These are phyloP conservation scores for Ceyx margarethae DNA, from an alignment of 2,113 vertebrate species.

Conservation along the genomic window DNA sequence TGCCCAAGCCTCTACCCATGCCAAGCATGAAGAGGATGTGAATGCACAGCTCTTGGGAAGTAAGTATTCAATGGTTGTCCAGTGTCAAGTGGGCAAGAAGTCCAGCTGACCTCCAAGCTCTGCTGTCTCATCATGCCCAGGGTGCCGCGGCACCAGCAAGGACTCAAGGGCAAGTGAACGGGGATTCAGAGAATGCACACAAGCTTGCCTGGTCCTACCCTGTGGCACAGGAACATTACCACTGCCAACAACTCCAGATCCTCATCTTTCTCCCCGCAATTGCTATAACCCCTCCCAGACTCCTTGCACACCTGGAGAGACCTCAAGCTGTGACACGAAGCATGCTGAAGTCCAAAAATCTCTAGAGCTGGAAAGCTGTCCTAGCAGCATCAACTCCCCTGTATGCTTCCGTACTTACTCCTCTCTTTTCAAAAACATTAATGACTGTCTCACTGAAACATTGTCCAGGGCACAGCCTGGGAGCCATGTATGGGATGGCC, in stretches of 20 bases:
- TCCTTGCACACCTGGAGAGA: no score
- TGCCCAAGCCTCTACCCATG: not conserved
- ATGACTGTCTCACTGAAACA: not conserved
- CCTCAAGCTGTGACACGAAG: not conserved
- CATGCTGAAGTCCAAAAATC: not conserved
- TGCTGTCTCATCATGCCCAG: not conserved
- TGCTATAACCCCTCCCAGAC: no score
- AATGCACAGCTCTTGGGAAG: not conserved
- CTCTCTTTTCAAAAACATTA: not conserved
- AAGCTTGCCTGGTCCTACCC: not conserved
- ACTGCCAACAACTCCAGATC: not conserved
- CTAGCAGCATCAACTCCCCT: not conserved
- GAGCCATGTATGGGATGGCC: accelerated
- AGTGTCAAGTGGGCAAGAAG: not conserved
- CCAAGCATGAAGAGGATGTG: not conserved
- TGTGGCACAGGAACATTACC: not conserved
- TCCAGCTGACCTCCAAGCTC: not conserved
- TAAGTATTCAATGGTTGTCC: not conserved
- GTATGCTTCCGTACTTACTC: not conserved
- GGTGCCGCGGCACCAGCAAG: accelerated
- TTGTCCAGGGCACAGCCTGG: not conserved
- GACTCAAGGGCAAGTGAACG: accelerated
- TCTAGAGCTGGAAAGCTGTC: not conserved
- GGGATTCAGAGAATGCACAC: not conserved
- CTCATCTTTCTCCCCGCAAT: not conserved